Evolutionary conservation across 2,888 invertebrate genomes (phyloP).

Genomic region (Hypomecis punctinalis): DNA sequence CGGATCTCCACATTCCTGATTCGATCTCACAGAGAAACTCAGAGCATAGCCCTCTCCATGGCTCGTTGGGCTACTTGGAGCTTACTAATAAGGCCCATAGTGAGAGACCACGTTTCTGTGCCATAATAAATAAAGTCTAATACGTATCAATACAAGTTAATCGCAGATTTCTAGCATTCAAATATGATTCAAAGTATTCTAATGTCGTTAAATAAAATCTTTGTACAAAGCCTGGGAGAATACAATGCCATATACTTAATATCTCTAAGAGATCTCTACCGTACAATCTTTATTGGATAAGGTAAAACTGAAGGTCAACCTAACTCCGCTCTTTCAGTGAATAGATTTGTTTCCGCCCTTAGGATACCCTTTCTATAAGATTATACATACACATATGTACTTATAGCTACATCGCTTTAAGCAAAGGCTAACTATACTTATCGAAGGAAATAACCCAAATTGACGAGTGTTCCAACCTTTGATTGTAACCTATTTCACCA

Average conservation of each 20-base stretch:
- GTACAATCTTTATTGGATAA: not conserved
- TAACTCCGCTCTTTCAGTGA: slow-evolving; percentile 6
- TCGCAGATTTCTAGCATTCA: too few relatives aligned
- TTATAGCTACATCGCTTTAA: slow-evolving; percentile 1
- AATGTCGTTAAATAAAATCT: too few relatives aligned
- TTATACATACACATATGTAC: not conserved
- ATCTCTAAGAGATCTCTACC: not conserved
- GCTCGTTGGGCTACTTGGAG: too few relatives aligned
- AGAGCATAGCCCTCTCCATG: too few relatives aligned
- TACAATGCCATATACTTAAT: not conserved
- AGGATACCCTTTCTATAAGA: slow-evolving; percentile 22
- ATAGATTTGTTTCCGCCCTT: slow-evolving; percentile 68
- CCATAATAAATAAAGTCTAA: too few relatives aligned
- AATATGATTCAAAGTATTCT: too few relatives aligned
- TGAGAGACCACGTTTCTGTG: too few relatives aligned
- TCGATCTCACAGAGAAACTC: too few relatives aligned
- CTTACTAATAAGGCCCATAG: too few relatives aligned
- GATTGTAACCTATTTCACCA: not conserved
- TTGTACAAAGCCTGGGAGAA: not conserved
- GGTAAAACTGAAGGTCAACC: not conserved
- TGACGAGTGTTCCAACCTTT: not conserved
- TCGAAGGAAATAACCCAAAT: not conserved
- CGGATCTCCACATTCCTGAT: too few relatives aligned
- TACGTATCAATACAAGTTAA: too few relatives aligned
- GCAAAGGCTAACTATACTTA: not conserved